Conservation (phyloP, 2,797 vertebrate species). For the Buceros bicornis region DNA sequence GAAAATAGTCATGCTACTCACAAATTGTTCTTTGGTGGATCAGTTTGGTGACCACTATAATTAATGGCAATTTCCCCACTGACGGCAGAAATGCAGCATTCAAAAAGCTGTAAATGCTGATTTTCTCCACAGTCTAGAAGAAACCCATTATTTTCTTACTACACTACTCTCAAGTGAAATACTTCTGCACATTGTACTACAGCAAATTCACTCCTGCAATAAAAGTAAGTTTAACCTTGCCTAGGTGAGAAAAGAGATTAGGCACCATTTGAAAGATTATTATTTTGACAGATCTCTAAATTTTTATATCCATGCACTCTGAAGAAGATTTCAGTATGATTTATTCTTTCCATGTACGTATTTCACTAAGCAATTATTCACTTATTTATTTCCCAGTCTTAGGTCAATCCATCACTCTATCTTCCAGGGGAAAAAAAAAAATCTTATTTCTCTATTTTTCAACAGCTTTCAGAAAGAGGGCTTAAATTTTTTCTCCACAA, state of each 20-base stretch:
- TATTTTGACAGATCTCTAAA: neutral
- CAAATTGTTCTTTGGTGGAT: neutral
- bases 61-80: neutral
- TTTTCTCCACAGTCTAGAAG: neutral
- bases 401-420: slow-evolving; percentile 9
- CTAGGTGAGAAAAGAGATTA: neutral
- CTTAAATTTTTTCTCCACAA: neutral
- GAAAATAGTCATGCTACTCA: neutral
- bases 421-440: neutral
- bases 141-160: neutral
- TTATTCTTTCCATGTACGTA: neutral
- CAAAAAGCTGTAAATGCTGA: neutral
- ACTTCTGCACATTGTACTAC: neutral
- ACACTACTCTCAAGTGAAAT: neutral
- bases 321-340: neutral
- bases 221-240: neutral
- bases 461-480: neutral
- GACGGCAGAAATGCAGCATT: neutral
- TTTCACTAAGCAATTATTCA: slow-evolving; percentile 20
- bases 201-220: neutral
- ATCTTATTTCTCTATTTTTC: neutral
- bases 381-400: slow-evolving; percentile 37
- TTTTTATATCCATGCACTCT: neutral
- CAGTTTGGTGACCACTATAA: neutral
- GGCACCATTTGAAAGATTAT: neutral